These are phyloP conservation scores for Hypotaenidia okinawae DNA, from an alignment of 2,797 vertebrate genomes.

Conservation along the genomic window DNA sequence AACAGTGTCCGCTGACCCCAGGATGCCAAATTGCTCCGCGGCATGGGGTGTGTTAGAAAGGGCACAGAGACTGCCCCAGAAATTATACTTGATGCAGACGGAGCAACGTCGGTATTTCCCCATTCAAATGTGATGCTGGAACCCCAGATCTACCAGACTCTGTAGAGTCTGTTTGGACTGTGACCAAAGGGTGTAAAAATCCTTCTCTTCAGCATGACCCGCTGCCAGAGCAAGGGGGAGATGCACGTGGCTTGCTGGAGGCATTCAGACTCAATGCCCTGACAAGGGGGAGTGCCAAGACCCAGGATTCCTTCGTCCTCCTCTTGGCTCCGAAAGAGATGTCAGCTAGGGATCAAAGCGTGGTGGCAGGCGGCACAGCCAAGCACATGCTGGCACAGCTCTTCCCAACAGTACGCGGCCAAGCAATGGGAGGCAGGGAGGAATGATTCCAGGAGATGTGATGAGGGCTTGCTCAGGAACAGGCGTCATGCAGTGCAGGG, in stretches of 20 bases:
- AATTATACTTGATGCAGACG: neutral
- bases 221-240: neutral
- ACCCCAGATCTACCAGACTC: neutral
- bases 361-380: neutral
- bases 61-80: neutral
- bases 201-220: neutral
- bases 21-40: neutral
- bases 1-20: neutral
- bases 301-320: neutral
- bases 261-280: neutral
- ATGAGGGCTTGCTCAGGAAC: neutral
- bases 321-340: neutral
- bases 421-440: neutral
- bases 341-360: neutral
- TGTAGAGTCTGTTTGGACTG: too few species aligned
- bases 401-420: neutral
- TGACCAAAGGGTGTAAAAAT: neutral
- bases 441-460: rapidly evolving
- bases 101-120: neutral
- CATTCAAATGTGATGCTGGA: neutral
- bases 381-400: neutral
- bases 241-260: neutral
- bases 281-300: neutral
- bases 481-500: rapidly evolving
- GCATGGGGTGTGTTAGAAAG: neutral